Evolutionary conservation across 2,797 vertebrate genomes (phyloP), one percentile per base, ranked within the genome.

Genomic region (Sebastes itinus): DNA sequence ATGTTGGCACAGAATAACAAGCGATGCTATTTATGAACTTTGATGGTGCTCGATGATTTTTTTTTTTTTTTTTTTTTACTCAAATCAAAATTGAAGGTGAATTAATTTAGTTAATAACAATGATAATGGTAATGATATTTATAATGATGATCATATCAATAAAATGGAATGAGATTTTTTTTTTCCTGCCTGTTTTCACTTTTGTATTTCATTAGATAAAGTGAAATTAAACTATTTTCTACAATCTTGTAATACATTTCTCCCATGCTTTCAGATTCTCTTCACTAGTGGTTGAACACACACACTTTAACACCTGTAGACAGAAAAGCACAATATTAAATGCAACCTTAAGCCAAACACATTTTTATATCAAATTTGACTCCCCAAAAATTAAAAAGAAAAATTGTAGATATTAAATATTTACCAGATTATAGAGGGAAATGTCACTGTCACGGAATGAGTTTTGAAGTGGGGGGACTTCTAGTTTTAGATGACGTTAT

Each of bases 81-180:
- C 66, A 92, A 86, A 86, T 91, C 70, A 75, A 87, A 89, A 88
- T 85, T 82, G 42, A 85, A 90, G 80, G 75, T 84, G 90, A 90
- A 87, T 89, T 82, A 63, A 87, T 87, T 89, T 81, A 80, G 76
- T 75, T 80, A 81, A 89, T 91, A 92, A 94, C 92, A 95, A 95
- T 95, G 92, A 95, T 95, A 95, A 95, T 95, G 85, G 92, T 96
- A 94, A 95, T 95, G 66, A 95, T 96, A 94, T 94, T 96, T 94
- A 95, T 95, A 95, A 94, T 95, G 84, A 95, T 94, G 89, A 95
- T 94, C 87, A 89, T 92, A 92, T 91, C 81, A 94, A 94, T 94
- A 94, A 94, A 95, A 92, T 80, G 83, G 84, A 95, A 94, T 91
- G 75, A 92, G 81, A 90, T 87, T 93, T 88, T 91, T 87, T 87